Evolutionary conservation across 2,113 vertebrate genomes (phyloP).

Genomic region (Barnardius zonarius): DNA sequence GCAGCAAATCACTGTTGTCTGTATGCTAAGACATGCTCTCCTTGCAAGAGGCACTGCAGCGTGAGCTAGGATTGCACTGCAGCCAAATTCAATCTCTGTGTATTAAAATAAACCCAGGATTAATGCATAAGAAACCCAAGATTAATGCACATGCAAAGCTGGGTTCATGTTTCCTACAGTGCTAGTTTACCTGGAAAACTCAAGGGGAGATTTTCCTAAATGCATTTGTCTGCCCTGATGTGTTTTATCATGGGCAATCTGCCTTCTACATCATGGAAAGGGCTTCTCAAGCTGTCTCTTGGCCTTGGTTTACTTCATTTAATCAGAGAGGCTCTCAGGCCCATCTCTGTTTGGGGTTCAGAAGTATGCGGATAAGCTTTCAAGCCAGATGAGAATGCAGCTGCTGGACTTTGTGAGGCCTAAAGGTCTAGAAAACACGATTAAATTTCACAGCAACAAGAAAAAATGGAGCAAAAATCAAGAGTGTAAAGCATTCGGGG

Average conservation of each 20-base stretch:
- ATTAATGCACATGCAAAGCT: background rate
- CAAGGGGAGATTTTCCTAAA: background rate
- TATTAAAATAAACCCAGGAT: background rate
- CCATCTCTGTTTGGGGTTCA: constrained; percentile 15
- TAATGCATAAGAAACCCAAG: background rate
- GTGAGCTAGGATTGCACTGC: background rate
- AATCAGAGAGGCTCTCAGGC: background rate
- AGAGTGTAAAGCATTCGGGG: background rate
- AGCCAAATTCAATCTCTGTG: background rate
- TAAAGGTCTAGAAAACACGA: constrained; percentile 43
- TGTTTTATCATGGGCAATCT: background rate
- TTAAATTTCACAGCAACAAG: constrained; percentile 64
- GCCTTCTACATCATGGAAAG: background rate
- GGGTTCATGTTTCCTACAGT: background rate
- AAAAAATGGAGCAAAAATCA: constrained; percentile 28
- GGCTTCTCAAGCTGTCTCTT: background rate
- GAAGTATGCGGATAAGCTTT: constrained; percentile 58
- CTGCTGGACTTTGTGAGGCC: constrained; percentile 59
- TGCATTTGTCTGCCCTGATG: background rate
- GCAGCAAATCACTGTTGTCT: background rate
- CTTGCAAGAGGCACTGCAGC: background rate
- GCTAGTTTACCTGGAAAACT: background rate
- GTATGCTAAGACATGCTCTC: background rate
- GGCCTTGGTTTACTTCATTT: background rate
- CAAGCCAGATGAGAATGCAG: constrained; percentile 63